Evolutionary conservation across 2,113 vertebrate species (phyloP), one percentile per base, ranked within the genome.

Genomic region (Protomyctophum bolini): DNA sequence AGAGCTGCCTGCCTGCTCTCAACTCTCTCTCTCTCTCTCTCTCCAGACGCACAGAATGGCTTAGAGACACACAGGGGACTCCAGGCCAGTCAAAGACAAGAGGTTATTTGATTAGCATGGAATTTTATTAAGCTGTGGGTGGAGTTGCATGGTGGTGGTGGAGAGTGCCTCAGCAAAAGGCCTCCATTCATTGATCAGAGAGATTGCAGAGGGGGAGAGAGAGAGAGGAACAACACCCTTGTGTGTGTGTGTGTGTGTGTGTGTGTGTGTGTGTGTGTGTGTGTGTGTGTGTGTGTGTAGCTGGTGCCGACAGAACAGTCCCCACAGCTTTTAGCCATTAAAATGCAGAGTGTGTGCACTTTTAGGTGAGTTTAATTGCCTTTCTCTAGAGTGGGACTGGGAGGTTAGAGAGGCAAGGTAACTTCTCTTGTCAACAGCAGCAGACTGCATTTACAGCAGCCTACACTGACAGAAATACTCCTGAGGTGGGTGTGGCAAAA

Each of bases 51-150:
- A 73, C 84, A 88, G 76, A 91, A 83, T 66, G 72, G 72, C 80
- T 90, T 76, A 80, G 83, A 85, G 87, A 91, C 84, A 78, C 73
- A 86, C 79, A 82, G 72, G 76, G 84, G 82, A 88, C 82, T 90
- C 81, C 66, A 80, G 84, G 87, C 85, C 69, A 85, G 89, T 80
- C 82, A 85, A 86, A 93, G 85, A 94, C 93, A 94, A 94, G 92
- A 92, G 90, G 89, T 92, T 93, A 91, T 92, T 94, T 94, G 93
- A 94, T 94, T 92, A 91, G 88, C 80, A 79, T 86, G 90, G 90
- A 92, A 92, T 93, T 93, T 93, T 92, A 93, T 93, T 92, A 92
- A 91, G 88, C 83, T 76, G 91, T 94, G 93, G 92, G 92, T 88
- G 88, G 90, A 83, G 89, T 82, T 77, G 83, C 83, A 82, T n/a